Conservation (phyloP, 2,113 vertebrate species). For the Anarhynchus alexandrinus region DNA sequence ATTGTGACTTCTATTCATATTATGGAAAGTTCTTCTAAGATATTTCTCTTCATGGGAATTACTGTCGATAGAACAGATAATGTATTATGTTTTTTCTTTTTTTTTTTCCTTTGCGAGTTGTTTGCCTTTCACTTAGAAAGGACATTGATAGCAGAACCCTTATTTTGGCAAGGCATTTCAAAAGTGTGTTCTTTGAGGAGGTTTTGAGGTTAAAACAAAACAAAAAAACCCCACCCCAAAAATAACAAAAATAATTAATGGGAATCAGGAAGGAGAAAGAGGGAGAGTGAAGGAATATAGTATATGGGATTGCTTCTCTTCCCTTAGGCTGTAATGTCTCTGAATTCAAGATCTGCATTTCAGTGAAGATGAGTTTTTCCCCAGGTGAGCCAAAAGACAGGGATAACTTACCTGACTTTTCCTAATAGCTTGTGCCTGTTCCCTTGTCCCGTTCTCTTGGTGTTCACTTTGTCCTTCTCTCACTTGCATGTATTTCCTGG, state of each 20-base stretch:
- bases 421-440: not conserved
- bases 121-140: not conserved
- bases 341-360: not conserved
- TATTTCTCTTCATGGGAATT: not conserved
- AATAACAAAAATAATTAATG: not conserved
- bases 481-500: not conserved
- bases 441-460: not conserved
- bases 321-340: not conserved
- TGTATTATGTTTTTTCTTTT: not conserved
- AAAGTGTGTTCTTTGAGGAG: not conserved
- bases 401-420: not conserved
- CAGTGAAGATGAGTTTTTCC: not conserved
- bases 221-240: fast-evolving
- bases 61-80: not conserved
- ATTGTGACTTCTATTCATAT: not conserved
- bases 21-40: not conserved
- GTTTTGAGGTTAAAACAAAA: not conserved
- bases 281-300: not conserved
- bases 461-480: not conserved
- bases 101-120: not conserved
- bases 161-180: not conserved
- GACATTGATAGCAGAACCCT: not conserved
- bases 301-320: not conserved
- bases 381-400: not conserved
- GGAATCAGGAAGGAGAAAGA: not conserved